Percentiles rank a stretch among this genome's conserved stretches.
Conservation (phyloP, 2,888 invertebrate genomes). For the Choreutis nemorana region DNA sequence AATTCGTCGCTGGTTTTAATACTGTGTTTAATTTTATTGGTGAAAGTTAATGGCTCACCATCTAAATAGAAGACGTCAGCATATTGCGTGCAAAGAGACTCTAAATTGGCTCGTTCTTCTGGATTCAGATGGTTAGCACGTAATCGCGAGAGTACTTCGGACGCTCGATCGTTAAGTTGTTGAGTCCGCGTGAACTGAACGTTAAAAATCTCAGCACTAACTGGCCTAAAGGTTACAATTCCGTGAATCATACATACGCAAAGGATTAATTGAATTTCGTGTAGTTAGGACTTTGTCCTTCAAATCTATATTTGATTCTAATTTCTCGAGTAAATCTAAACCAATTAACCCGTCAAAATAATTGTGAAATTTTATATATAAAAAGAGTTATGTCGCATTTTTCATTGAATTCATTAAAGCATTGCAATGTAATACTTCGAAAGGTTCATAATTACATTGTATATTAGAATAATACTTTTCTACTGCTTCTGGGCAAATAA, state of each 20-base stretch:
- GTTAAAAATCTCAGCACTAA: constrained; percentile 6
- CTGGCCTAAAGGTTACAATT: constrained; percentile 13
- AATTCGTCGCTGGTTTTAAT: constrained; percentile 10
- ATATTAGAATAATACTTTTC: constrained; percentile 3
- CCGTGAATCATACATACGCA: constrained; percentile 12
- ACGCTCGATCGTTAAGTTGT: constrained; percentile 5
- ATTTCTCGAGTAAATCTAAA: constrained; percentile 14
- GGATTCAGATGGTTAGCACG: constrained; percentile 18
- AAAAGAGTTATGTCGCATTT: constrained; percentile 11
- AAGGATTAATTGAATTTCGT: constrained; percentile 7
- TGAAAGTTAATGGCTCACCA: constrained; percentile 10
- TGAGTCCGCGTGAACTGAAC: constrained; percentile 6
- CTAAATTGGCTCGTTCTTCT: constrained; percentile 16
- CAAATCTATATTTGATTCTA: constrained; percentile 14
- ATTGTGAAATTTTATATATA: constrained; percentile 17
- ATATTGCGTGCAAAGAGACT: constrained; percentile 9
- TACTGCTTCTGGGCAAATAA: constrained; percentile 14
- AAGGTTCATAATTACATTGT: constrained; percentile 10
- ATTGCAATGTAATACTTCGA: constrained; percentile 14
- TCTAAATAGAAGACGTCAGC: constrained; percentile 14
- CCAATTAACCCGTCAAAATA: constrained; percentile 18
- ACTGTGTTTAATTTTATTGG: constrained; percentile 10
- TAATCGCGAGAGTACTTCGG: constrained; percentile 13
- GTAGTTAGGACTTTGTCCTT: constrained; percentile 12
- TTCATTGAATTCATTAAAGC: constrained; percentile 11